A percentile compares a stretch with the other conserved stretches of the same genome.
phyloP scores from a whole-genome alignment of 1,140 invertebrate species.

The Drosophila elegans region DNA sequence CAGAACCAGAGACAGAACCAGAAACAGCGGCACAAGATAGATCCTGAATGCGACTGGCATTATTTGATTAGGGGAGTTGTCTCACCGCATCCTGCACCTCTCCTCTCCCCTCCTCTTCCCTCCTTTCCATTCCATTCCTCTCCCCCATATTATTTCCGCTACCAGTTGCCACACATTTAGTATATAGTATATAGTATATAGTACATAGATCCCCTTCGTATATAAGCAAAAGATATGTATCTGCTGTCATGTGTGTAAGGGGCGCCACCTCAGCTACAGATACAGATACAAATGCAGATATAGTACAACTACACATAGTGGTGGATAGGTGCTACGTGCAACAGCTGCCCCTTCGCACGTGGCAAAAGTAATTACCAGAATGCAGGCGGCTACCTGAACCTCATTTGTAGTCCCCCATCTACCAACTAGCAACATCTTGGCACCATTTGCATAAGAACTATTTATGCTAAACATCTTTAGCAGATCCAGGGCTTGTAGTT shows the following conservation, averaged over 20 bases:
- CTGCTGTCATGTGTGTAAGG: slow-evolving; percentile 29
- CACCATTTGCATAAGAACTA: slow-evolving; percentile 34
- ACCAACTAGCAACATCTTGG: slow-evolving; percentile 11
- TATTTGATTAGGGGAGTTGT: slow-evolving; percentile 78
- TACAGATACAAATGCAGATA: slow-evolving; percentile 12
- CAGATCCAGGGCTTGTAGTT: too few species aligned
- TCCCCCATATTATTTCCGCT: slow-evolving; percentile 36
- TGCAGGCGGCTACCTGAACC: slow-evolving; percentile 41
- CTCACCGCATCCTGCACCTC: slow-evolving; percentile 63
- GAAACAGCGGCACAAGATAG: slow-evolving; percentile 44
- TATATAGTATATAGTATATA: too few species aligned
- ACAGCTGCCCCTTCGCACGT: slow-evolving; percentile 73
- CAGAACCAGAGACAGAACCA: too few species aligned
- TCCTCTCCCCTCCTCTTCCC: slow-evolving; percentile 12
- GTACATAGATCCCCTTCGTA: slow-evolving; percentile 8
- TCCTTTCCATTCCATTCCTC: slow-evolving; percentile 3
- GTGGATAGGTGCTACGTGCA: slow-evolving; percentile 47
- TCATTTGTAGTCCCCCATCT: slow-evolving; percentile 5
- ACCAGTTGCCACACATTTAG: not conserved
- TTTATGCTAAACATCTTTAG: slow-evolving; percentile 12
- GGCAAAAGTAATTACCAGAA: slow-evolving; percentile 48
- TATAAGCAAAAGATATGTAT: slow-evolving; percentile 39
- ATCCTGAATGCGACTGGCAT: slow-evolving; percentile 53
- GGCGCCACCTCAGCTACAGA: slow-evolving; percentile 26
- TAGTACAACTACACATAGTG: not conserved